Evolutionary conservation across 2,888 invertebrate genomes (phyloP).

Genomic region (Drosophila meridiana): DNA sequence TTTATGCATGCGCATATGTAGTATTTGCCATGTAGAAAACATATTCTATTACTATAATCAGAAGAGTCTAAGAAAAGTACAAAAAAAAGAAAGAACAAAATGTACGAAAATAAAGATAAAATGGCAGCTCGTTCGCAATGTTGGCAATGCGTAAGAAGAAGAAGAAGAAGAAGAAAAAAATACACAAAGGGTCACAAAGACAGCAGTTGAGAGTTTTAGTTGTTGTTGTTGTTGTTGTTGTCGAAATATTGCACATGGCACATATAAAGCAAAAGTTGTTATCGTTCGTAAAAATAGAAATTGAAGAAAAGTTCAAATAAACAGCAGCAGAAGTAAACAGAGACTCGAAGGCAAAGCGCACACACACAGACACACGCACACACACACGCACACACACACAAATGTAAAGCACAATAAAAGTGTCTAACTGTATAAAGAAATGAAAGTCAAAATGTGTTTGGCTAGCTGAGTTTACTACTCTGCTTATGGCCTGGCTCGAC

Average conservation of each 20-base stretch:
- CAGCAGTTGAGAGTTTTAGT: slow-evolving; percentile 25
- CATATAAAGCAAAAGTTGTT: slow-evolving; percentile 53
- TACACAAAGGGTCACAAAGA: slow-evolving; percentile 22
- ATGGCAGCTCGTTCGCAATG: not conserved
- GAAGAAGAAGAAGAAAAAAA: slow-evolving; percentile 6
- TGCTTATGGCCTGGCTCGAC: not conserved
- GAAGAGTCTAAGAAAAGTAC: slow-evolving; percentile 32
- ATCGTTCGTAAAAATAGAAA: slow-evolving; percentile 73
- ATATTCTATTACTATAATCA: slow-evolving; percentile 35
- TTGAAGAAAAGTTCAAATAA: slow-evolving; percentile 71
- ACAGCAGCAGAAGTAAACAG: slow-evolving; percentile 36
- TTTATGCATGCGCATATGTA: not conserved
- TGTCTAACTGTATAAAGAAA: slow-evolving; percentile 77
- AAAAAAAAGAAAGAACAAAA: slow-evolving; percentile 6
- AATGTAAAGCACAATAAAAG: slow-evolving; percentile 77
- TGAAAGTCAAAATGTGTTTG: slow-evolving; percentile 56
- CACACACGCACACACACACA: slow-evolving; percentile 12
- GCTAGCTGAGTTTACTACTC: not conserved
- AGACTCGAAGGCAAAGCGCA: too few species aligned
- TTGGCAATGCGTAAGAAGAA: slow-evolving; percentile 5
- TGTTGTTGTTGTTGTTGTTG: slow-evolving; percentile 9
- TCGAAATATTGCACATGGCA: slow-evolving; percentile 65
- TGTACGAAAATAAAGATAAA: slow-evolving; percentile 4
- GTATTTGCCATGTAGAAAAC: not conserved
- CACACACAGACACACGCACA: not conserved